These are phyloP conservation scores for Drosophila sechellia DNA, from an alignment of 1,140 invertebrate species.

Conservation along the genomic window DNA sequence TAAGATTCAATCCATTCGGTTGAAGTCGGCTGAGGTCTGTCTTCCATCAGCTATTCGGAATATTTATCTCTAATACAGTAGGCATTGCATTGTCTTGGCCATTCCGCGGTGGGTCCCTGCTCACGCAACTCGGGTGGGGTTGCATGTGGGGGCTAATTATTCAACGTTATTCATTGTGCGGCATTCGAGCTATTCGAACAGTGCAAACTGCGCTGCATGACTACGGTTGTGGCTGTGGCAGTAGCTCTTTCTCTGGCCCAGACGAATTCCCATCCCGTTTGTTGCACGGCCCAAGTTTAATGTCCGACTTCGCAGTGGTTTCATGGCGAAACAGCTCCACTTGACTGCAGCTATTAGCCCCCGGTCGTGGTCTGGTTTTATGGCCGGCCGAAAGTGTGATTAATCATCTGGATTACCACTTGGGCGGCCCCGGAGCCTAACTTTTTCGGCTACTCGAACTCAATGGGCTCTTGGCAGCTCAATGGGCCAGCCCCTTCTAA, in stretches of 20 bases:
- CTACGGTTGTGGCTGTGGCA: too few relatives aligned
- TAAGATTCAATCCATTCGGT: conserved; percentile 3
- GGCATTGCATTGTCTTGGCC: conserved; percentile 64
- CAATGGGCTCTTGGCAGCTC: conserved; percentile 5
- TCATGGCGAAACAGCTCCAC: conserved; percentile 51
- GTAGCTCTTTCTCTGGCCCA: conserved; percentile 33
- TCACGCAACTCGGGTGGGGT: conserved; percentile 69
- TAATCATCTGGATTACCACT: conserved; percentile 41
- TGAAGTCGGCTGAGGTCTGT: conserved; percentile 5
- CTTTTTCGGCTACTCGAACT: conserved; percentile 25
- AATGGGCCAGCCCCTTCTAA: conserved; percentile 45
- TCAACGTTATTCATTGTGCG: conserved; percentile 71
- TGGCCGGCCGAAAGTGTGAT: conserved; percentile 16
- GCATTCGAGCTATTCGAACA: conserved; percentile 61
- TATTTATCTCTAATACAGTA: conserved; percentile 44
- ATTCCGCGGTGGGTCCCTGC: conserved; percentile 37
- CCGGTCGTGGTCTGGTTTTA: conserved; percentile 38
- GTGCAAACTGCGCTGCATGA: conserved; percentile 65
- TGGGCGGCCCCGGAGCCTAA: conserved; percentile 37
- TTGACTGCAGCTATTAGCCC: conserved; percentile 59
- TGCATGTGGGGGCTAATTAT: conserved; percentile 69
- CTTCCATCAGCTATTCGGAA: conserved; percentile 26
- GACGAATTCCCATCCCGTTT: conserved; percentile 63
- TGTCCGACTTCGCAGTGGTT: conserved; percentile 59
- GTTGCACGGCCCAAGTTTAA: conserved; percentile 70